Percentiles rank a stretch among this genome's conserved stretches.
Conservation (phyloP, 2,888 invertebrate species). For the Agrotis puta region DNA sequence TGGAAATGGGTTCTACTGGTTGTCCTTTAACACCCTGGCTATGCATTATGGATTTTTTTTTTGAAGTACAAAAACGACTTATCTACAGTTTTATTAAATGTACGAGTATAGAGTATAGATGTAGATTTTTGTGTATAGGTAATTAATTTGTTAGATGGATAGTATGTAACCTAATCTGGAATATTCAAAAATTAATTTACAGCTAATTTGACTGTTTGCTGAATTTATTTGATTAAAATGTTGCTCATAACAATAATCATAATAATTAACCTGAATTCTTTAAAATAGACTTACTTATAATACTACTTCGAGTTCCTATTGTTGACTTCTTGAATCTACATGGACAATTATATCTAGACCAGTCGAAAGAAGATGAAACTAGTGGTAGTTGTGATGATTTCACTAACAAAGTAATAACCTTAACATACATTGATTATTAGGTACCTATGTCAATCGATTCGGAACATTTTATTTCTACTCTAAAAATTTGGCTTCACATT, state of each 20-base stretch:
- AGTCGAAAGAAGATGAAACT: constrained; percentile 19
- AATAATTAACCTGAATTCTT: constrained; percentile 8
- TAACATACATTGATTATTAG: constrained; percentile 34
- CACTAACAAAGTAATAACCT: constrained; percentile 27
- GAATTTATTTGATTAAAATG: neutral
- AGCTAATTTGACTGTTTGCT: neutral
- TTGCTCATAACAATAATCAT: constrained; percentile 4
- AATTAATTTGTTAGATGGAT: constrained; percentile 2
- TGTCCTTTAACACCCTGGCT: no score
- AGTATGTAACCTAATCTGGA: constrained; percentile 24
- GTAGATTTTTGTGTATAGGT: constrained; percentile 8
- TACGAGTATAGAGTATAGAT: no score
- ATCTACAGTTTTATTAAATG: no score
- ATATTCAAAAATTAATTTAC: constrained; percentile 2
- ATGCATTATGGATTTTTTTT: no score
- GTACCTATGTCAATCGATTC: constrained; percentile 46
- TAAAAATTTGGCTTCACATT: constrained; percentile 62
- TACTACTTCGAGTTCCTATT: constrained; percentile 1
- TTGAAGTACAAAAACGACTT: no score
- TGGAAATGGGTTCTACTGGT: no score
- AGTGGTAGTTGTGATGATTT: constrained; percentile 21
- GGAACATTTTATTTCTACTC: constrained; percentile 54
- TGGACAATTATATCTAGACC: constrained; percentile 37
- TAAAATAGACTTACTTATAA: constrained; percentile 5
- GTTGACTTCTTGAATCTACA: constrained; percentile 23